phyloP scores from a whole-genome alignment of 2,113 vertebrate genomes.

The Pungitius pungitius region DNA sequence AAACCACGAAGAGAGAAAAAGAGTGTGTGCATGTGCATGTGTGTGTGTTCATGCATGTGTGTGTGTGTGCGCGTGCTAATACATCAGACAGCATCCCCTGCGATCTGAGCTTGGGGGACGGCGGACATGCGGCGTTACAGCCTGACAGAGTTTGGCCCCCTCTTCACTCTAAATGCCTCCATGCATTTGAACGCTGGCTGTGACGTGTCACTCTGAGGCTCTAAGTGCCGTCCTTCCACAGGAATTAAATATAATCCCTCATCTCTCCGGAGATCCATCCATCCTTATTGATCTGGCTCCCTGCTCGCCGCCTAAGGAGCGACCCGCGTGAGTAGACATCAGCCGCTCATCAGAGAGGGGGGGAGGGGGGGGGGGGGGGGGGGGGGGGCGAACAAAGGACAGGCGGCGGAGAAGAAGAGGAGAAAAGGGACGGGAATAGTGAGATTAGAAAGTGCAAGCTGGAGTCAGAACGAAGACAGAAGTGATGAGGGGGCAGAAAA shows the following conservation, averaged over 20 bases:
- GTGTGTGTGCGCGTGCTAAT: not conserved
- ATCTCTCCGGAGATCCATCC: conserved; percentile 53
- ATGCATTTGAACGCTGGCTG: conserved; percentile 32
- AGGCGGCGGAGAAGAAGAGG: conserved; percentile 1
- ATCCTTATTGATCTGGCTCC: conserved; percentile 66
- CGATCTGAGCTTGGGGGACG: conserved; percentile 20
- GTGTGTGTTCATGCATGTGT: not conserved
- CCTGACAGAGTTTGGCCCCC: conserved; percentile 14
- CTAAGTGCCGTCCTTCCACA: conserved; percentile 48
- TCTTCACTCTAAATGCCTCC: conserved; percentile 35
- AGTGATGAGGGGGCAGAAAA: not conserved
- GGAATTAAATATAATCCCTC: conserved; percentile 23
- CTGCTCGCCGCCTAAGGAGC: conserved; percentile 57
- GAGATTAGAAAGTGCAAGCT: not conserved
- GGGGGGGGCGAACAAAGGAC: too few relatives aligned
- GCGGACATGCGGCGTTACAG: too few relatives aligned
- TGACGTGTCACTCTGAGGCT: conserved; percentile 36
- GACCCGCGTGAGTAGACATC: conserved; percentile 52
- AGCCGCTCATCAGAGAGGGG: conserved; percentile 47
- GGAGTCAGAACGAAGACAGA: not conserved
- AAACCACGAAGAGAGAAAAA: not conserved
- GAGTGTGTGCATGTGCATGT: not conserved
- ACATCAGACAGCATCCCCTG: conserved; percentile 23
- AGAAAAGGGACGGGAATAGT: conserved; percentile 14
- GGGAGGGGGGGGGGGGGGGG: not conserved